These are phyloP conservation scores for Ormyrus thymus DNA, from an alignment of 2,888 invertebrate genomes.

Conservation along the genomic window DNA sequence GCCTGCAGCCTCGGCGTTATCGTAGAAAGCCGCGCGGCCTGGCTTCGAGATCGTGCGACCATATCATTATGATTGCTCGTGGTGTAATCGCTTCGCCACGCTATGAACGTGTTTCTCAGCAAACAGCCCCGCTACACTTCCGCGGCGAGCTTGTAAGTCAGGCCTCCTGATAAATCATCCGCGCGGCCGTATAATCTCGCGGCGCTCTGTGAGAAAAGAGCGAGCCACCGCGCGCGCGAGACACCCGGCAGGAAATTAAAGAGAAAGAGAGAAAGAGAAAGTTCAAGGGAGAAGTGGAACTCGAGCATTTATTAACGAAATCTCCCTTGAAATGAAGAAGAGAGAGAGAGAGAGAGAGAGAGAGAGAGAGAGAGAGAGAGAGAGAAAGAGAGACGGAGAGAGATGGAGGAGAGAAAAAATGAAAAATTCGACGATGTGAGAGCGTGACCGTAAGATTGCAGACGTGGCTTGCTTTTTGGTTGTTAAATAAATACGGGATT, in stretches of 20 bases:
- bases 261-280: slow-evolving; percentile 47
- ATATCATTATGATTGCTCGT: slow-evolving; percentile 57
- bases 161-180: slow-evolving; percentile 55
- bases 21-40: slow-evolving; percentile 13
- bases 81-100: slow-evolving; percentile 57
- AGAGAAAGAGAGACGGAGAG: slow-evolving; percentile 27
- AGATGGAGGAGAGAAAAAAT: slow-evolving; percentile 12
- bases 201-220: slow-evolving; percentile 16
- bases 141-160: slow-evolving; percentile 54
- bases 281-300: slow-evolving; percentile 30
- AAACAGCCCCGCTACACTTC: slow-evolving; percentile 28
- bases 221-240: slow-evolving; percentile 17
- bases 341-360: slow-evolving; percentile 27
- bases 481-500: too few relatives aligned
- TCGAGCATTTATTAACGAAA: slow-evolving; percentile 57
- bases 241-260: slow-evolving; percentile 51
- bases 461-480: neutral
- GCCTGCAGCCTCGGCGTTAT: neutral
- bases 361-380: slow-evolving; percentile 5
- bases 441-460: slow-evolving; percentile 41
- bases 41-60: slow-evolving; percentile 37
- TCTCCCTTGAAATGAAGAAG: slow-evolving; percentile 56
- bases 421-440: slow-evolving; percentile 42
- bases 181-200: slow-evolving; percentile 51
- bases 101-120: slow-evolving; percentile 53